Percentiles rank a stretch among this genome's conserved stretches.
Evolutionary conservation across 2,113 vertebrate species (phyloP).

Genomic region (Indri indri): DNA sequence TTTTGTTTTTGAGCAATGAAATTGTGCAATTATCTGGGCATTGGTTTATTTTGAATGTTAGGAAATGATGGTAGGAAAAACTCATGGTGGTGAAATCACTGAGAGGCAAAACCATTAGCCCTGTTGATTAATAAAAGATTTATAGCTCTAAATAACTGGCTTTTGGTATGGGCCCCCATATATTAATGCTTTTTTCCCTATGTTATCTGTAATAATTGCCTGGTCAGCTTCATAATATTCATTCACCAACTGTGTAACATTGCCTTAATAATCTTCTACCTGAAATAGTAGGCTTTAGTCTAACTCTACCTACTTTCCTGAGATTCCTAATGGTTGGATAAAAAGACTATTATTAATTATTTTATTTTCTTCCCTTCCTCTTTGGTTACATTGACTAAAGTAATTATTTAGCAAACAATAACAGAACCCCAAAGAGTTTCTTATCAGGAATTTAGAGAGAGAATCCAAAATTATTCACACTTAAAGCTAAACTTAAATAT

Average conservation of each 20-base stretch:
- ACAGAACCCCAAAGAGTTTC: neutral
- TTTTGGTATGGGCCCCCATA: constrained; percentile 12
- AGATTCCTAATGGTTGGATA: neutral
- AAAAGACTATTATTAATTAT: neutral
- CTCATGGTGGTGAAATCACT: constrained; percentile 57
- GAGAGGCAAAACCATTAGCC: constrained; percentile 66
- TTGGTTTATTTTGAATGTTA: constrained; percentile 67
- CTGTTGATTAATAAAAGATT: constrained; percentile 51
- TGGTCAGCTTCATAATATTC: neutral
- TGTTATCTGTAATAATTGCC: neutral
- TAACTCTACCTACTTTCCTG: neutral
- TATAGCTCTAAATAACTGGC: constrained; percentile 39
- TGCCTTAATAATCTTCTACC: neutral
- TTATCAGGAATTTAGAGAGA: constrained; percentile 11
- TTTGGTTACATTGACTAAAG: neutral
- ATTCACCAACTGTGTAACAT: neutral
- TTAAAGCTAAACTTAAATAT: constrained; percentile 38
- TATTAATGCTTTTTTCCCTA: constrained; percentile 39
- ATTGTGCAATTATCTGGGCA: constrained; percentile 66
- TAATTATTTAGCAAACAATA: constrained; percentile 29
- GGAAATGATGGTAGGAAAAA: constrained; percentile 71
- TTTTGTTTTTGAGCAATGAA: constrained; percentile 46
- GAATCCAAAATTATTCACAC: neutral
- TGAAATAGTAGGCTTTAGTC: neutral
- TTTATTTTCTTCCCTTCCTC: neutral